Percentiles rank a stretch among this genome's conserved stretches.
Evolutionary conservation across 53 echinoderm and acorn worm genomes (phyloP).

Genomic region (Paelopatides confundens): DNA sequence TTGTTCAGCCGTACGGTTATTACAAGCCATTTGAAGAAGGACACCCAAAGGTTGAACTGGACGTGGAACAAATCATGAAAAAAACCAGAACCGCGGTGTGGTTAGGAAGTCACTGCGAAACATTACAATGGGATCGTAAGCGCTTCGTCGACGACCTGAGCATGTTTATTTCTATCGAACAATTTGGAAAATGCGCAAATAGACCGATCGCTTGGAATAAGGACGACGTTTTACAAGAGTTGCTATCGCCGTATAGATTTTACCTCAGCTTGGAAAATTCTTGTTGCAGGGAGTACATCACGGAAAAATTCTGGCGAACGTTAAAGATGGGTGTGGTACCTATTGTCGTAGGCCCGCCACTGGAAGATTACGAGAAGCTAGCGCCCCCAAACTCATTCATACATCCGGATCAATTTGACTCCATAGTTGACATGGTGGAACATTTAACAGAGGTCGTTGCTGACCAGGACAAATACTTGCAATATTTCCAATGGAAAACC

Average conservation of each 20-base stretch:
- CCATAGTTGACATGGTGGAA: neutral
- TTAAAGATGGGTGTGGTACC: neutral
- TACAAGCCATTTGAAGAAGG: slow-evolving; percentile 11
- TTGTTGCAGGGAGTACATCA: slow-evolving; percentile 20
- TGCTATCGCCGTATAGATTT: neutral
- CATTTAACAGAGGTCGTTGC: slow-evolving; percentile 2
- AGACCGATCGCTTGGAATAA: neutral
- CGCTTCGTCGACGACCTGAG: neutral
- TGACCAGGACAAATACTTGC: neutral
- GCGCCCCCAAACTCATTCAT: slow-evolving; percentile 37
- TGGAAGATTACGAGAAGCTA: slow-evolving; percentile 18
- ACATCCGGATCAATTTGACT: slow-evolving; percentile 31
- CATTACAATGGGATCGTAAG: slow-evolving; percentile 1
- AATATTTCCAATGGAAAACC: slow-evolving; percentile 28
- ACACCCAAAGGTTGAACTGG: neutral
- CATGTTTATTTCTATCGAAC: neutral
- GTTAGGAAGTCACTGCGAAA: slow-evolving; percentile 31
- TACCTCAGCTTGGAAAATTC: slow-evolving; percentile 35
- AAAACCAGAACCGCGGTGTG: neutral
- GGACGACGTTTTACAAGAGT: neutral
- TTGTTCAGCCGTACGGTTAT: slow-evolving; percentile 16
- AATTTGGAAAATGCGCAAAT: neutral
- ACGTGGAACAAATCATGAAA: neutral
- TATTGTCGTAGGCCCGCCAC: slow-evolving; percentile 12
- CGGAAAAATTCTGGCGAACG: slow-evolving; percentile 34